Conservation (phyloP, 2,888 invertebrate species). For the Cepaea hortensis region DNA sequence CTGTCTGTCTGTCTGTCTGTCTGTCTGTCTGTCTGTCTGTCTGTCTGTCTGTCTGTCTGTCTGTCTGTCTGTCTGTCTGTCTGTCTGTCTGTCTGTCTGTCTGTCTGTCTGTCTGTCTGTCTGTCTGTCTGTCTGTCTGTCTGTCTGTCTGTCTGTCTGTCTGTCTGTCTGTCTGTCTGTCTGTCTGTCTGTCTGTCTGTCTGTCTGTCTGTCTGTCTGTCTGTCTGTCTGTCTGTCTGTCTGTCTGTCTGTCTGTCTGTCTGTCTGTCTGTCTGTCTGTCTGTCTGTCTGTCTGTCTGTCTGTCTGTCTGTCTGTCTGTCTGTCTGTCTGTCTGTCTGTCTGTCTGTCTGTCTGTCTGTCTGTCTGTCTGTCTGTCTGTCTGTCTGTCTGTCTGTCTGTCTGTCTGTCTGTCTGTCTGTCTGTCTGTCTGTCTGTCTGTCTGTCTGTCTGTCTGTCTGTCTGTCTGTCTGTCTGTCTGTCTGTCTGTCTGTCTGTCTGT, state of each 20-base stretch:
- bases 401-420: slow-evolving; percentile 28
- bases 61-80: neutral
- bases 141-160: neutral
- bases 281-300: slow-evolving; percentile 7
- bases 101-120: slow-evolving; percentile 12
- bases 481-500: slow-evolving; percentile 35
- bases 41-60: slow-evolving; percentile 28
- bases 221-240: slow-evolving; percentile 28
- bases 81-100: slow-evolving; percentile 35
- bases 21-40: slow-evolving; percentile 17
- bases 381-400: slow-evolving; percentile 15
- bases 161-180: slow-evolving; percentile 29
- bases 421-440: slow-evolving; percentile 3
- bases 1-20: slow-evolving; percentile 15
- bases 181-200: slow-evolving; percentile 15
- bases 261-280: slow-evolving; percentile 35
- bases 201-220: slow-evolving; percentile 21
- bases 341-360: slow-evolving; percentile 30
- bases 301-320: slow-evolving; percentile 34
- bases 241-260: slow-evolving; percentile 1
- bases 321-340: neutral
- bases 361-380: slow-evolving; percentile 15
- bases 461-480: slow-evolving; percentile 2
- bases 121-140: slow-evolving; percentile 34
- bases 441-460: slow-evolving; percentile 35